Conservation (phyloP, 2,113 vertebrate genomes). For the Scolopax mira region DNA sequence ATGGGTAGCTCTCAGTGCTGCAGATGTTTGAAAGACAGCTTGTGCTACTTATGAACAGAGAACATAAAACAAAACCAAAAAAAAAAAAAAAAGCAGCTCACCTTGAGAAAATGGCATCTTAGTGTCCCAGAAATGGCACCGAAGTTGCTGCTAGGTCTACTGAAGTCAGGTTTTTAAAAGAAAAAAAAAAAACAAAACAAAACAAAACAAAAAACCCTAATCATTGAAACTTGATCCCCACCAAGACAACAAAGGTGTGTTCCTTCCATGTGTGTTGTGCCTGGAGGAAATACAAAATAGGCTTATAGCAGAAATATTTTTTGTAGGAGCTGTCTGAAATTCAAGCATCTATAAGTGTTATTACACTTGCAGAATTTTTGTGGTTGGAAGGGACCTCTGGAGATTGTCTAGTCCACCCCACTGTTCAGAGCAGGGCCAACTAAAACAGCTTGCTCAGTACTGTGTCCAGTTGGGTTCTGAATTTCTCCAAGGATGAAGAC, state of each 20-base stretch:
- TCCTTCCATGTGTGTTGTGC: neutral
- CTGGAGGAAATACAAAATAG: neutral
- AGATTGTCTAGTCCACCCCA: neutral
- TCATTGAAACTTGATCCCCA: neutral
- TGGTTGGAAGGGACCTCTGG: neutral
- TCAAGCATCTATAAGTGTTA: neutral
- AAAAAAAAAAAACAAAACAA: too few species aligned
- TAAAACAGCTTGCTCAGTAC: neutral
- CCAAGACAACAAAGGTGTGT: neutral
- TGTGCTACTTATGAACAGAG: neutral
- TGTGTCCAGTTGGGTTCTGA: neutral
- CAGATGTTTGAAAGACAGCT: neutral
- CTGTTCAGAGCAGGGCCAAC: neutral
- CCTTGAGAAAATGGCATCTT: neutral
- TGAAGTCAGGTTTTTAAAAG: neutral
- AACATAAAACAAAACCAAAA: neutral
- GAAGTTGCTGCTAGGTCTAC: neutral
- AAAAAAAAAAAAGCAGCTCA: neutral
- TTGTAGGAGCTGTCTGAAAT: neutral
- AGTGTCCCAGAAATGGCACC: neutral
- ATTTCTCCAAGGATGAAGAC: neutral
- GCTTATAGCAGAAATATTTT: neutral
- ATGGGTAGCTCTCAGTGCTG: neutral
- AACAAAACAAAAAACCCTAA: neutral
- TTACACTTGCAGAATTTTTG: neutral